These are phyloP conservation scores for Diabrotica virgifera DNA, from an alignment of 1,140 invertebrate species.

Conservation along the genomic window DNA sequence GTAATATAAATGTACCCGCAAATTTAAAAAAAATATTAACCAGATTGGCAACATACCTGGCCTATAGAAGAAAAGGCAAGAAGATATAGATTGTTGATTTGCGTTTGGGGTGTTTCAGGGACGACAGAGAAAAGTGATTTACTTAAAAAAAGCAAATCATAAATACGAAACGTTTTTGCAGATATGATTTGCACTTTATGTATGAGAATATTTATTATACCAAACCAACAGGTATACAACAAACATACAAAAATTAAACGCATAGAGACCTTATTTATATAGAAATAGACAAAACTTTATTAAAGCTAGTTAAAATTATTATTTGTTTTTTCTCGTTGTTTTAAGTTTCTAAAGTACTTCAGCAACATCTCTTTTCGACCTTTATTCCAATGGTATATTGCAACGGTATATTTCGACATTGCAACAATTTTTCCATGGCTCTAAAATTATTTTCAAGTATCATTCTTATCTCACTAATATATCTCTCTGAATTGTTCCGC, in stretches of 20 bases:
- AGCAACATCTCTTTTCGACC: too few species aligned
- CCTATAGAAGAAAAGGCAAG: not conserved
- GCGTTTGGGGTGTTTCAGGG: not conserved
- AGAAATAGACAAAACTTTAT: not conserved
- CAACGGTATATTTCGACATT: too few species aligned
- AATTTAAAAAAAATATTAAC: too few species aligned
- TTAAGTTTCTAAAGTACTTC: too few species aligned
- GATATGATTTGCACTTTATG: not conserved
- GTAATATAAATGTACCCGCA: too few species aligned
- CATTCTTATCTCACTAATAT: too few species aligned
- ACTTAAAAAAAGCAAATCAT: constrained; percentile 1
- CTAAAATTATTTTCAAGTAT: too few species aligned
- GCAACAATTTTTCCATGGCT: too few species aligned
- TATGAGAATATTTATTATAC: not conserved
- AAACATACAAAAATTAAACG: not conserved
- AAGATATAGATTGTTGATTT: not conserved
- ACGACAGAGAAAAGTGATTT: not conserved
- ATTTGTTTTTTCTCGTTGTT: not conserved
- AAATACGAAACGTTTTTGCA: not conserved
- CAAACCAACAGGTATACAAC: not conserved
- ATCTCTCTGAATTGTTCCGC: too few species aligned
- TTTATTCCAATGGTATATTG: too few species aligned
- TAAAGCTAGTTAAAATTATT: not conserved
- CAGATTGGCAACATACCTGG: too few species aligned
- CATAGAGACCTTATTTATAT: not conserved